Base-by-base conservation (phyloP, 2,888 invertebrate species). In the Brenthis ino region DNA sequence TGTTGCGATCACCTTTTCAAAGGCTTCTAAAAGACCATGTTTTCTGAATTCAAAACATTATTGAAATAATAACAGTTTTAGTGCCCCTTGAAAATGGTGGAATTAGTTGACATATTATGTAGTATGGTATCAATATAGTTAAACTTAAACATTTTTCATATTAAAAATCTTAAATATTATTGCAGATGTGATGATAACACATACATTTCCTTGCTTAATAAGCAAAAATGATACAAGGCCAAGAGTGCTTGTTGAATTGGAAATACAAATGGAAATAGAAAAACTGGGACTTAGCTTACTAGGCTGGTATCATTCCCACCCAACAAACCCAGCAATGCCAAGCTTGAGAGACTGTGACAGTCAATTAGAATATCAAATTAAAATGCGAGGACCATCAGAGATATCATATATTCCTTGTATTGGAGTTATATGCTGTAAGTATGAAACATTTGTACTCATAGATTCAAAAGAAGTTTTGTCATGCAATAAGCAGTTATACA, bases 231-330 rank as follows among this genome's bases (percentile, higher is more conserved):
- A 98, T 83, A 94, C 95, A 64, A 95, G 96, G 70, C 95, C 96
- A 71, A 96, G 96, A 50, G 95, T 95, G 5, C 94, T 96, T 70
- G 95, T 97, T 0, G 97, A 98, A 84, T 88, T 95, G 6, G 96
- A 97, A 88, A 97, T 98, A 78, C 96, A 96, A 70, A 95, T 96
- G 84, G 94, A 95, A 68, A 97, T 99, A 88, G 96, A 97, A 80
- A 95, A 95, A 80, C 95, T 96, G 79, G 96, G 97, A 66, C 93
- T 98, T 53, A 95, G 95, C 5, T 89, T 98, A 11, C 96, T 98
- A 4, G 98, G 99, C 8, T 99, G 98, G 98, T 99, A 98, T 89
- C 99, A 99, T 88, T 98, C 98, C 12, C 98, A 99, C 91, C 98
- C 98, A 0, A 95, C 96, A 65, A 96, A 96, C 75, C 96, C 97